Evolutionary conservation across 1,140 invertebrate species (phyloP).

Genomic region (Cryptotermes secundus): DNA sequence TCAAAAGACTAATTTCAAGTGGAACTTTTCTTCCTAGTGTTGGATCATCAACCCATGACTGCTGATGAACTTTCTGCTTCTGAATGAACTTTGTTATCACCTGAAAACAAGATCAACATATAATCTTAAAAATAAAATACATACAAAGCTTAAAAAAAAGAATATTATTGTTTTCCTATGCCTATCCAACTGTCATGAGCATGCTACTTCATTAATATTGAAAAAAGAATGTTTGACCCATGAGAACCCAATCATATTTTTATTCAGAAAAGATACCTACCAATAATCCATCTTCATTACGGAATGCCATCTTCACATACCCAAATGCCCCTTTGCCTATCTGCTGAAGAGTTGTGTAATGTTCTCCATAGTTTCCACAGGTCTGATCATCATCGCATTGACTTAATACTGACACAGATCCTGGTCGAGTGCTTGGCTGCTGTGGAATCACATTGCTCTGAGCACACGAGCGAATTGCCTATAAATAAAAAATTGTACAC

Average conservation of each 20-base stretch:
- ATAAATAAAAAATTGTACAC: neutral
- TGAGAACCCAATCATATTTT: neutral
- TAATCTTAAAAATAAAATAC: no score
- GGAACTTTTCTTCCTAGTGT: conserved; percentile 56
- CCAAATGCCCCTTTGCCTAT: conserved; percentile 78
- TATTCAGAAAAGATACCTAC: conserved; percentile 40
- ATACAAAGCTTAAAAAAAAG: no score
- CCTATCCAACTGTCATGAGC: no score
- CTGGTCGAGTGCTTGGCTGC: conserved; percentile 43
- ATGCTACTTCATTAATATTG: no score
- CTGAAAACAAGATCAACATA: conserved; percentile 38
- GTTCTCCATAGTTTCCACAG: conserved; percentile 59
- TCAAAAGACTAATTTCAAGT: conserved; percentile 66
- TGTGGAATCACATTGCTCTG: conserved; percentile 21
- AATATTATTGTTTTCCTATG: no score
- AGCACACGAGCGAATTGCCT: conserved; percentile 31
- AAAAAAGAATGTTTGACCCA: no score
- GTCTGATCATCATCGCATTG: conserved; percentile 55
- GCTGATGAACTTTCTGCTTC: conserved; percentile 67
- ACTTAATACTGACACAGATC: conserved; percentile 54
- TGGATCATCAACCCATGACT: conserved; percentile 65
- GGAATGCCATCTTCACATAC: conserved; percentile 67
- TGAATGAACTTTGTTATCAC: conserved; percentile 74
- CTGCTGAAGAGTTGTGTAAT: conserved; percentile 67
- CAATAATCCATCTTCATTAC: conserved; percentile 61